Evolutionary conservation across 2,797 vertebrate species (phyloP).

Genomic region (Aphelocoma californica): DNA sequence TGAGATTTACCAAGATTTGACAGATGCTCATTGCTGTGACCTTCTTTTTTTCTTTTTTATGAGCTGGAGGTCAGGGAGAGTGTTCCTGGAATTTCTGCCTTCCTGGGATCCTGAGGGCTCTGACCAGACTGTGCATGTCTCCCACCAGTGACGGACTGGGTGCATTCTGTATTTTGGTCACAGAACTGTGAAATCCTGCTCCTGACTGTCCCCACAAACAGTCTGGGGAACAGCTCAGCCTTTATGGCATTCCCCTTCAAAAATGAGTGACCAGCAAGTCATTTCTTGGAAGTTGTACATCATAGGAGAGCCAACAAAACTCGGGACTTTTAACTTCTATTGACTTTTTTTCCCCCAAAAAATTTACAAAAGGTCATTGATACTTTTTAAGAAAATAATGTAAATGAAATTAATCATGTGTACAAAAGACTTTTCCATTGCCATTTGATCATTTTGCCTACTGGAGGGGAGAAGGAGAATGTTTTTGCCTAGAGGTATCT

Average conservation of each 20-base stretch:
- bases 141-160: not conserved
- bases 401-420: not conserved
- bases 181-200: not conserved
- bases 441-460: not conserved
- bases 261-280: not conserved
- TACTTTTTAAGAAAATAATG: not conserved
- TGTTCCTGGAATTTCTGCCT: not conserved
- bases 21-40: not conserved
- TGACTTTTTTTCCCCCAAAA: not conserved
- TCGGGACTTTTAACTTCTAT: not conserved
- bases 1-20: conserved; percentile 7
- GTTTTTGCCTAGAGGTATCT: not conserved
- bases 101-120: not conserved
- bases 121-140: not conserved
- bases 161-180: not conserved
- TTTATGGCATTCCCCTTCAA: not conserved
- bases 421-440: not conserved
- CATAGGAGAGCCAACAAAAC: not conserved
- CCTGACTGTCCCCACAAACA: not conserved
- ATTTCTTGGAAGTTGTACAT: not conserved
- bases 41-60: not conserved
- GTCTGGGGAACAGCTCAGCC: not conserved
- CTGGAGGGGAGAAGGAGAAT: not conserved
- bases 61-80: conserved; percentile 7
- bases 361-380: not conserved